phyloP scores from a whole-genome alignment of 2,113 vertebrate species.

The Panurus biarmicus region DNA sequence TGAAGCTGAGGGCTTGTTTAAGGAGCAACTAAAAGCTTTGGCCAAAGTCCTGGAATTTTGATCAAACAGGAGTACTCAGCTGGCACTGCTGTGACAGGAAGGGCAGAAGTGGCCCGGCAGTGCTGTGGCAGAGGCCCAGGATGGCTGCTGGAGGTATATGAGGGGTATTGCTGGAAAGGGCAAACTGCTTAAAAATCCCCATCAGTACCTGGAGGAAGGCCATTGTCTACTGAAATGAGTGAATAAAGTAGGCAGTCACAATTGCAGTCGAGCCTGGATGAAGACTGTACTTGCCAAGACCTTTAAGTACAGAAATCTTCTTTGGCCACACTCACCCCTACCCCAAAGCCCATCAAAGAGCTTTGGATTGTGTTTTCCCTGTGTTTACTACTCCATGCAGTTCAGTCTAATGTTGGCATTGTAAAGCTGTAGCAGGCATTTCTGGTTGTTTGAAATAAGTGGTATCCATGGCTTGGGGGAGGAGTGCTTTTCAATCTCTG shows the following conservation, averaged over 20 bases:
- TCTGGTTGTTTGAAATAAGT: neutral
- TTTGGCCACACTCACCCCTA: neutral
- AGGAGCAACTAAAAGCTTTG: neutral
- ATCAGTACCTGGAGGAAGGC: neutral
- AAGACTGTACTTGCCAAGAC: neutral
- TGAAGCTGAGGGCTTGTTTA: neutral
- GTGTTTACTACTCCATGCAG: neutral
- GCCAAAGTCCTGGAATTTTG: neutral
- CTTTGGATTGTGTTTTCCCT: neutral
- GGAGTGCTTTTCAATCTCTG: neutral
- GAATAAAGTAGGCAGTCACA: neutral
- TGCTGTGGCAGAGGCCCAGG: neutral
- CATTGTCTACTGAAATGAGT: neutral
- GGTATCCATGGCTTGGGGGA: neutral
- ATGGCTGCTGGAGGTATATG: neutral
- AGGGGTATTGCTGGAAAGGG: neutral
- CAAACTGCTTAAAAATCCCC: neutral
- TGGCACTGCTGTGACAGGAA: neutral
- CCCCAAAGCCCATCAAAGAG: neutral
- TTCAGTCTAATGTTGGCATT: neutral
- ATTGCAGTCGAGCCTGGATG: neutral
- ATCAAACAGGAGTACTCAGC: neutral
- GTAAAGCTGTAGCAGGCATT: neutral
- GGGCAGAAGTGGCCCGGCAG: neutral
- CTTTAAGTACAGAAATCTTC: neutral